Evolutionary conservation across 2,113 vertebrate genomes (phyloP).

Genomic region (Lepus europaeus): DNA sequence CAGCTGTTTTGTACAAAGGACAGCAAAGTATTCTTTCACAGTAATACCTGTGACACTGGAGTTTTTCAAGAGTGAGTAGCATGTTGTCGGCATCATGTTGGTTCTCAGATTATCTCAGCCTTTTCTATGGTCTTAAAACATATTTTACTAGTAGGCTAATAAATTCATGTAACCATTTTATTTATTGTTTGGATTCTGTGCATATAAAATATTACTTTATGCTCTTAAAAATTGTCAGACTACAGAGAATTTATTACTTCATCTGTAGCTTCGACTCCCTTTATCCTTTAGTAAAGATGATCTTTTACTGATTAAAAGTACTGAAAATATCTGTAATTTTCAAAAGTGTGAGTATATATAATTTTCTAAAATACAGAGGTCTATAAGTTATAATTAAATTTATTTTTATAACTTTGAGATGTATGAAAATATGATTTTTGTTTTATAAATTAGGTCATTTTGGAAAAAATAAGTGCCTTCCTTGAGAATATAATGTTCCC

Average conservation of each 20-base stretch:
- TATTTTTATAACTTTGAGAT: constrained; percentile 50
- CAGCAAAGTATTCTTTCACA: neutral
- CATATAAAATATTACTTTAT: constrained; percentile 43
- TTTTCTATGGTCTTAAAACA: constrained; percentile 36
- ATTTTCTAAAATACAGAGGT: constrained; percentile 9
- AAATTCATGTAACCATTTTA: neutral
- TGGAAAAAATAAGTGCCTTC: neutral
- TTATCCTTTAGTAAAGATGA: constrained; percentile 12
- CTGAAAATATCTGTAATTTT: constrained; percentile 31
- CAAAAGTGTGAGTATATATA: neutral
- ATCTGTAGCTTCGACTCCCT: neutral
- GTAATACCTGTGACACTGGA: neutral
- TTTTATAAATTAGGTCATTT: neutral
- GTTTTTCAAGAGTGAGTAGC: neutral
- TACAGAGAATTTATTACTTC: constrained; percentile 16
- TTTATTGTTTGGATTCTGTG: constrained; percentile 44
- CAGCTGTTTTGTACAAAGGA: constrained; percentile 35
- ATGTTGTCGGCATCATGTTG: constrained; percentile 3
- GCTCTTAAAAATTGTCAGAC: neutral
- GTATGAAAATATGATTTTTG: neutral
- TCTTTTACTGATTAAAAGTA: neutral
- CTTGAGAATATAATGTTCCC: neutral
- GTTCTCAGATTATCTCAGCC: neutral
- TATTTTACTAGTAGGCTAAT: constrained; percentile 11
- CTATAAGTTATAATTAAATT: neutral